phyloP scores from a whole-genome alignment of 1,140 invertebrate genomes.

The Phthorimaea operculella region DNA sequence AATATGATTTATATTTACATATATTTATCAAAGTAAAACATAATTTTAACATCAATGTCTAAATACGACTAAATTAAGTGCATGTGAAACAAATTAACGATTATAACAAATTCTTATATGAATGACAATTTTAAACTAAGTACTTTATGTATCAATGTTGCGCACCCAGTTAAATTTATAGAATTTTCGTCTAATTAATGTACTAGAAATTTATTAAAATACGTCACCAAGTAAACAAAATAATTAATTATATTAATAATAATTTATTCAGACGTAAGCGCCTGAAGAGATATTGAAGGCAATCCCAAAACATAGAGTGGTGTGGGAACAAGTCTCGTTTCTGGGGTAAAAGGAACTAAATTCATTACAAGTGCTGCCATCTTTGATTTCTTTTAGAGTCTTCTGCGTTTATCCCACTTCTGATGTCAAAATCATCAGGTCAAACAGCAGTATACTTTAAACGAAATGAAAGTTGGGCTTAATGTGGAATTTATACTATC shows the following conservation, averaged over 20 bases:
- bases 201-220: slow-evolving; percentile 1
- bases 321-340: slow-evolving; percentile 26
- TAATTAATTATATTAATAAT: background rate
- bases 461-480: no score
- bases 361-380: no score
- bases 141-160: background rate
- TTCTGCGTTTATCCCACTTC: no score
- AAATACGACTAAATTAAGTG: background rate
- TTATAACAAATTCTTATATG: background rate
- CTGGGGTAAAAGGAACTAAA: no score
- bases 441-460: no score
- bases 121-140: background rate
- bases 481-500: slow-evolving; percentile 6
- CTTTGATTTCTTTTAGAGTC: no score
- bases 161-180: slow-evolving; percentile 2
- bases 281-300: background rate
- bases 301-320: slow-evolving; percentile 6
- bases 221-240: background rate
- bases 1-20: no score
- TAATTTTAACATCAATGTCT: slow-evolving; percentile 14
- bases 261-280: background rate
- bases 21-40: slow-evolving; percentile 3
- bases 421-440: no score
- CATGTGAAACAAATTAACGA: background rate
- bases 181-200: slow-evolving; percentile 6